These are phyloP conservation scores for Pseudachorutes palmiensis DNA, from an alignment of 1,140 invertebrate species.

Conservation along the genomic window DNA sequence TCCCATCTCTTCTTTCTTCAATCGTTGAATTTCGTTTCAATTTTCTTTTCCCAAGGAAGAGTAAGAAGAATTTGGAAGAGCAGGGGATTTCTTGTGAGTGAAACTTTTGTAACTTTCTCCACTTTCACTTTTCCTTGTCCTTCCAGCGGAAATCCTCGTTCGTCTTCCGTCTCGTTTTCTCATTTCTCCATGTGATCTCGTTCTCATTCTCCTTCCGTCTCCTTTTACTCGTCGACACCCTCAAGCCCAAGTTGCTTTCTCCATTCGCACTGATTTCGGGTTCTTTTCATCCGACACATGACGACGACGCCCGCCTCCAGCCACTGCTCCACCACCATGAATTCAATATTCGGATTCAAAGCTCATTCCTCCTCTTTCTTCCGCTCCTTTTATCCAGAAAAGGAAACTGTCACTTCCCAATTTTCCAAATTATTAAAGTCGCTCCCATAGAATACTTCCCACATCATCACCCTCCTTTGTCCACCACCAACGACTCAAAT, in stretches of 20 bases:
- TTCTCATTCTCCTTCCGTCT: neutral
- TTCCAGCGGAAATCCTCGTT: neutral
- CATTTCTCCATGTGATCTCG: neutral
- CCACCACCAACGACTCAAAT: neutral
- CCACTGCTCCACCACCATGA: neutral
- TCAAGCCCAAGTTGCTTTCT: neutral
- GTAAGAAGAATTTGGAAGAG: neutral
- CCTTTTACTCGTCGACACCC: neutral
- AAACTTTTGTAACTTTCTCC: neutral
- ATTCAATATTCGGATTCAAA: neutral
- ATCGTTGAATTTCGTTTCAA: too few relatives aligned
- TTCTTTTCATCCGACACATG: neutral
- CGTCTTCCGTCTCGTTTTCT: neutral
- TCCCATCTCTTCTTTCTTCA: too few relatives aligned
- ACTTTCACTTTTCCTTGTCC: neutral
- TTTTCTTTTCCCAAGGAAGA: neutral
- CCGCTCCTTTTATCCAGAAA: constrained; percentile 5
- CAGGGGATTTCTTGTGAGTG: neutral
- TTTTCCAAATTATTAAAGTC: constrained; percentile 16
- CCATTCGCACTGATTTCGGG: neutral
- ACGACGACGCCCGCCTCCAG: neutral
- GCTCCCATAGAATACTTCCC: neutral
- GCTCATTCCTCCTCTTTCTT: neutral
- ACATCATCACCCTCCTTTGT: neutral
- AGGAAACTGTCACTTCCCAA: constrained; percentile 20